Percentiles rank a stretch among this genome's conserved stretches.
phyloP scores from a whole-genome alignment of 2,888 invertebrate species.

The Spisula solida region DNA sequence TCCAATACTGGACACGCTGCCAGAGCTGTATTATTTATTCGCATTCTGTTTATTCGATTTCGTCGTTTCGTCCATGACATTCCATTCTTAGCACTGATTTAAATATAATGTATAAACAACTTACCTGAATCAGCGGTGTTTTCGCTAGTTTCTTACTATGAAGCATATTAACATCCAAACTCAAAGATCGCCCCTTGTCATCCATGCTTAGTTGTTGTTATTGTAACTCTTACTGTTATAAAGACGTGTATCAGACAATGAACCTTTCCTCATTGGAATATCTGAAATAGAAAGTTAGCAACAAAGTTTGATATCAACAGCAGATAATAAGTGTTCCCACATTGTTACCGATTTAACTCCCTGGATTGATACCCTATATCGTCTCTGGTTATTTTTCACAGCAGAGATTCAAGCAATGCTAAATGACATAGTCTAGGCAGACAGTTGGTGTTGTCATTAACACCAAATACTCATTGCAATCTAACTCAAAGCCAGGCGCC shows the following conservation, averaged over 20 bases:
- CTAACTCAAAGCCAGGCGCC: background rate
- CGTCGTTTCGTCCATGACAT: too few species aligned
- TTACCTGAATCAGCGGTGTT: conserved; percentile 18
- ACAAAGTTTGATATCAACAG: background rate
- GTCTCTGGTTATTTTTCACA: background rate
- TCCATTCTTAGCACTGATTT: background rate
- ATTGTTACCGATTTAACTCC: background rate
- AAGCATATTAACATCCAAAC: background rate
- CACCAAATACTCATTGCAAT: background rate
- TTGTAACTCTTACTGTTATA: background rate
- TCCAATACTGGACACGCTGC: too few species aligned
- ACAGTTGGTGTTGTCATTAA: background rate
- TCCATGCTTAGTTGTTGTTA: background rate
- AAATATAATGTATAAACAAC: background rate
- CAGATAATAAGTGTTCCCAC: background rate
- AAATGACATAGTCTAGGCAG: background rate
- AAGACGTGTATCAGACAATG: background rate
- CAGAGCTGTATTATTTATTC: too few species aligned
- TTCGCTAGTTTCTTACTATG: background rate
- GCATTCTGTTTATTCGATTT: too few species aligned
- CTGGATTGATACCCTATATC: background rate
- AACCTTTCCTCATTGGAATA: background rate
- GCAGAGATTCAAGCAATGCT: background rate
- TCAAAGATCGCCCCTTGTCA: background rate
- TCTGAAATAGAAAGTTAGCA: background rate